A percentile compares a stretch with the other conserved stretches of the same genome.
These are phyloP conservation scores for Drosophila heteroneura DNA, from an alignment of 2,888 invertebrate species.

Conservation along the genomic window DNA sequence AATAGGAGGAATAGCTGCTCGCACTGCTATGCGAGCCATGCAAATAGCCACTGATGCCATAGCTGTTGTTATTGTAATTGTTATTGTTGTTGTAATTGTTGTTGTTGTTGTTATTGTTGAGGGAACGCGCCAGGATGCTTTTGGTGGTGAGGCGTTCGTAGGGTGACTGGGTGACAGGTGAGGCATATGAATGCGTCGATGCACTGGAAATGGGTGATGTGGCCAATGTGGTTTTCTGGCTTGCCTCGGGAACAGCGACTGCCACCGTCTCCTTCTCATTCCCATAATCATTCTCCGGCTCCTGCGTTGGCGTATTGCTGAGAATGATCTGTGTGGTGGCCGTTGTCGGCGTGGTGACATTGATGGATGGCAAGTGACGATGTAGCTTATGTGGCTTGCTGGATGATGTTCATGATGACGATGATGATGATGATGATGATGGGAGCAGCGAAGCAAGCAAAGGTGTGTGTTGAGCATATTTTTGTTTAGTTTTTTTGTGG, in stretches of 20 bases:
- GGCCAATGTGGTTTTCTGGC: conserved; percentile 10
- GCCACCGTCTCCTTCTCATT: neutral
- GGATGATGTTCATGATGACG: conserved; percentile 21
- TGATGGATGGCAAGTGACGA: conserved; percentile 76
- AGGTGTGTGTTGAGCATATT: conserved; percentile 31
- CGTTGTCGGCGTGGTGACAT: conserved; percentile 78
- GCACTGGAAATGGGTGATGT: conserved; percentile 46
- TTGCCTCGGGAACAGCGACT: neutral
- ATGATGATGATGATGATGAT: conserved; percentile 36
- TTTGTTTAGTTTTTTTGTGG: conserved; percentile 32
- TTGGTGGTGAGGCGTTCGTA: conserved; percentile 75
- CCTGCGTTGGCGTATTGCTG: conserved; percentile 54
- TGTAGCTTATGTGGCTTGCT: conserved; percentile 60
- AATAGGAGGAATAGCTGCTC: conserved; percentile 73
- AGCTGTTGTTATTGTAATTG: conserved; percentile 43
- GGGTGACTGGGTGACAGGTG: conserved; percentile 69
- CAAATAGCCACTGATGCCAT: conserved; percentile 74
- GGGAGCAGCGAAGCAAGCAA: conserved; percentile 61
- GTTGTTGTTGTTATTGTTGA: conserved; percentile 14
- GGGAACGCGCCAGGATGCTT: conserved; percentile 75
- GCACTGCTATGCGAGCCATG: conserved; percentile 66
- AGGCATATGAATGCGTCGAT: conserved; percentile 65
- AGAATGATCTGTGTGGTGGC: conserved; percentile 78
- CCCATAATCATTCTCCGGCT: conserved; percentile 6
- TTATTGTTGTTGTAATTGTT: conserved; percentile 10